Evolutionary conservation across 2,888 invertebrate species (phyloP), one percentile per base, ranked within the genome.

Genomic region (Caenorhabditis macrosperma): DNA sequence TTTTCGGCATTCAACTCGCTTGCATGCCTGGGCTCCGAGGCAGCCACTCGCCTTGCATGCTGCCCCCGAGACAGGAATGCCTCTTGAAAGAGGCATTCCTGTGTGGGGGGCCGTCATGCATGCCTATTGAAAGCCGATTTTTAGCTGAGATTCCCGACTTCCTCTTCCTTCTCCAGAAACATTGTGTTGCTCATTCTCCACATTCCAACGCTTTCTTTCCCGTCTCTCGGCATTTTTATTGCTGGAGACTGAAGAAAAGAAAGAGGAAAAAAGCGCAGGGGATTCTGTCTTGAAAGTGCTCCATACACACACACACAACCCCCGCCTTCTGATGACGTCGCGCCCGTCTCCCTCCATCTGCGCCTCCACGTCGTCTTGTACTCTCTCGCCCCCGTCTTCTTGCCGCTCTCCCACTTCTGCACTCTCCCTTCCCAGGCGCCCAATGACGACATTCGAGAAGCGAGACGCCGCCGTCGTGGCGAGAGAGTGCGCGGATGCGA

Each of bases 401-500:
- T 10, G 24, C 22, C 3, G 2, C 41, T n/a, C 15, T 26, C 38
- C n/a, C 46, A 24, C 28, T 17, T 4, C 38, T 57, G 44, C 12
- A 12, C n/a, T 44, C 44, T 44, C 44, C 20, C 44, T 3, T 44
- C 44, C 26, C 17, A 12, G 30, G 12, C 20, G 22, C 24, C 17
- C 22, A n/a, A n/a, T 33, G 48, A 48, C 15, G 44, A 17, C 44
- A 44, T 17, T 17, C 22, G 24, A 26, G n/a, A n/a, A n/a, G n/a
- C n/a, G n/a, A n/a, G n/a, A n/a, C n/a, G n/a, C n/a, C n/a, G n/a
- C n/a, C n/a, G n/a, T n/a, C n/a, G n/a, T n/a, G n/a, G n/a, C 20
- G 71, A 71, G 54, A 61, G 61, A 61, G 52, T 55, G 71, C n/a
- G 68, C 9, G 46, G 12, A 54, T 22, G 26, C 9, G 44, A 71